phyloP scores from a whole-genome alignment of 2,113 vertebrate species.

The Python bivittatus region DNA sequence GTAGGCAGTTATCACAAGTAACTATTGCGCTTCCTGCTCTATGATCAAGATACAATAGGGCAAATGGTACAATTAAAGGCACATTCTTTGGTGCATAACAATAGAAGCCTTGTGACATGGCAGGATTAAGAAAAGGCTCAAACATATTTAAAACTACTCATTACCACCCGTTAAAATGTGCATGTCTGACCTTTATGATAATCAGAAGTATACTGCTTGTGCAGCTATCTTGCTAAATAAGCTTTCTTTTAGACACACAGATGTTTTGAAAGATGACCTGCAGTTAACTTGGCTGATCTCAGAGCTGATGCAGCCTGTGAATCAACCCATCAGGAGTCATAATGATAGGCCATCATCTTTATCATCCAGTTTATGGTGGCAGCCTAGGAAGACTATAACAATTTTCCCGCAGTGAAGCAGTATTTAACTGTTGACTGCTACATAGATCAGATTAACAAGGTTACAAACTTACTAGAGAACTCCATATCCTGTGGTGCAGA shows the following conservation, averaged over 20 bases:
- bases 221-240: conserved; percentile 71
- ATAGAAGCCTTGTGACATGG: conserved; percentile 80
- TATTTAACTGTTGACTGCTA: conserved; percentile 70
- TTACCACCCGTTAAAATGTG: conserved; percentile 80
- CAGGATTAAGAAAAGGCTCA: conserved; percentile 80
- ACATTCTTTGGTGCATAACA: conserved; percentile 79
- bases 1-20: conserved; percentile 75
- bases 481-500: conserved; percentile 62
- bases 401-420: conserved; percentile 56
- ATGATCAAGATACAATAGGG: conserved; percentile 77
- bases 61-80: conserved; percentile 81
- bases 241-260: conserved; percentile 71
- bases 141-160: conserved; percentile 82
- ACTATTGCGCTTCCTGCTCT: conserved; percentile 70
- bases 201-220: conserved; percentile 72
- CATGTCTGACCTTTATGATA: conserved; percentile 83
- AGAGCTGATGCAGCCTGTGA: conserved; percentile 61
- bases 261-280: conserved; percentile 72
- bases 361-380: conserved; percentile 69
- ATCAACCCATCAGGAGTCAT: conserved; percentile 70
- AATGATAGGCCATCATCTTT: conserved; percentile 73
- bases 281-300: conserved; percentile 75
- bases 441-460: conserved; percentile 70
- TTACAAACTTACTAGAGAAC: conserved; percentile 65
- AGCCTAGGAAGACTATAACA: conserved; percentile 57